Base-by-base conservation (phyloP, 1,140 invertebrate species). In the Nylanderia fulva region DNA sequence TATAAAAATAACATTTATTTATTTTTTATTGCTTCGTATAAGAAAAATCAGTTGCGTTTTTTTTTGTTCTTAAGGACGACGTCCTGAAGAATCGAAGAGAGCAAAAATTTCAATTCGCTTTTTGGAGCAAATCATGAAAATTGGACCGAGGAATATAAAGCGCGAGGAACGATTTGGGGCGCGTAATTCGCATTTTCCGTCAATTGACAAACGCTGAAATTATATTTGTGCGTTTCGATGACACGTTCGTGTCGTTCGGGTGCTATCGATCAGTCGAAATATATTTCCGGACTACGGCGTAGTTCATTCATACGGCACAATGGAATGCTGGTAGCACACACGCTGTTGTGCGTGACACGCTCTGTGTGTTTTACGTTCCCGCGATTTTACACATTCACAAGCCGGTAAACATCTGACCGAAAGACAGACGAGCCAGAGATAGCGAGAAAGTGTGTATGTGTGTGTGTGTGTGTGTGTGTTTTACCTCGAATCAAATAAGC, bases 221-320 rank as follows among this genome's bases (percentile, higher is more conserved):
- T 58, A 66, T 66, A 58, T 80, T 80, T 71, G 36, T 27, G 52
- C 33, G 27, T 71, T n/a, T n/a, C 52, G 77, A 71, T 72, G 52
- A 27, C 58, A 9, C 15, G 24, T 27, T 39, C 56, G 48, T 24
- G 52, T 18, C 29, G 11, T 42, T 85, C 48, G 58, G 69, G n/a
- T 24, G 66, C 15, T 61, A 89, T 88, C 84, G 88, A 86, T 89
- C 66, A 71, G 74, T 77, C 58, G 61, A 88, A 86, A 89, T 89
- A 56, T 89, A 84, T 88, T 88, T 85, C 64, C 72, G 58, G 72
- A 83, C n/a, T n/a, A n/a, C 84, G 58, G 36, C 29, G 52, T n/a
- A 54, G 60, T 86, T 89, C 87, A 89, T 89, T 89, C 87, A 89
- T 88, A 86, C 66, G 60, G 66, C 60, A 77, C 75, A 86, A 89